phyloP scores from a whole-genome alignment of 2,797 vertebrate genomes.

The Bradypodion ventrale region DNA sequence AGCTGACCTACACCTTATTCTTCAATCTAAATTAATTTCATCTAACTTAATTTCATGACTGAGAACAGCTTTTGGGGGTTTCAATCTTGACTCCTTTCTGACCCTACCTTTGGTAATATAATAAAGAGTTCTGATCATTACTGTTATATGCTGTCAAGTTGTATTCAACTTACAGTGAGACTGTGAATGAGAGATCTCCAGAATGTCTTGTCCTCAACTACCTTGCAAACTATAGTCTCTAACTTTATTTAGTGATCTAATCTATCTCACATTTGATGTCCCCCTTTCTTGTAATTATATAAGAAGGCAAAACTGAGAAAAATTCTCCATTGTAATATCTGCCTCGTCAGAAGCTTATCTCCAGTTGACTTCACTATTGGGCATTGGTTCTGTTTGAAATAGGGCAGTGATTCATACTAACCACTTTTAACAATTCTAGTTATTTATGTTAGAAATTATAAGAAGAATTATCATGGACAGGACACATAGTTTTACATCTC shows the following conservation, averaged over 20 bases:
- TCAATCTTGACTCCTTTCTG: background rate
- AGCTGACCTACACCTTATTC: background rate
- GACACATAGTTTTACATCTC: background rate
- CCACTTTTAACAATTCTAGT: background rate
- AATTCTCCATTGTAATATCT: background rate
- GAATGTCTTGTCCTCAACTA: too few species aligned
- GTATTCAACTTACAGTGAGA: too few species aligned
- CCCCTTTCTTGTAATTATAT: too few species aligned
- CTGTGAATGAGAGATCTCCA: too few species aligned
- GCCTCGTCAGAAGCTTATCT: background rate
- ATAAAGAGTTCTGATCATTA: too few species aligned
- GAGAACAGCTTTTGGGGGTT: background rate
- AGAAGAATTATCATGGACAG: background rate
- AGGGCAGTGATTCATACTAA: background rate
- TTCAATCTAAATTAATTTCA: background rate
- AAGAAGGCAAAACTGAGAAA: background rate
- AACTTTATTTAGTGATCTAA: too few species aligned
- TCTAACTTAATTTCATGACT: too few species aligned
- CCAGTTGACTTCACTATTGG: background rate
- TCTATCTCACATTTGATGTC: too few species aligned
- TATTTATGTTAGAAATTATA: background rate
- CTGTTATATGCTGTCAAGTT: too few species aligned
- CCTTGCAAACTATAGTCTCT: too few species aligned
- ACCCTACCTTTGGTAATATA: background rate
- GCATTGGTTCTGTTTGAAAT: background rate